Evolutionary conservation across 2,888 invertebrate genomes (phyloP).

Genomic region (Drosophila lutescens): DNA sequence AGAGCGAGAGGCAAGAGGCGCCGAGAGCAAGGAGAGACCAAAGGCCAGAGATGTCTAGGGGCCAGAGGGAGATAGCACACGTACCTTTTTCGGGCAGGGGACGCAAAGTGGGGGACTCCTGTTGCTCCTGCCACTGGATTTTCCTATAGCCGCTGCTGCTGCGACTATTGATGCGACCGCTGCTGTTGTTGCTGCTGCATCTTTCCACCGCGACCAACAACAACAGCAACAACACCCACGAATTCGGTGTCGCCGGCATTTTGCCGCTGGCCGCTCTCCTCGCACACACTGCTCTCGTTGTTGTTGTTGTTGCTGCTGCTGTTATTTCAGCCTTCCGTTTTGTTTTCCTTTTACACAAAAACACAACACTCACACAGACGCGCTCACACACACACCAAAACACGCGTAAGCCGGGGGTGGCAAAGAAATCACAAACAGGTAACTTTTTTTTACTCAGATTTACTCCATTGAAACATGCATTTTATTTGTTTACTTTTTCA

Average conservation of each 20-base stretch:
- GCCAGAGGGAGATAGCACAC: conserved; percentile 52
- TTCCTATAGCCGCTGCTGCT: conserved; percentile 32
- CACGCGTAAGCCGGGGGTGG: conserved; percentile 4
- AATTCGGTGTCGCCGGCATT: conserved; percentile 72
- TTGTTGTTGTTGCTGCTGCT: conserved; percentile 31
- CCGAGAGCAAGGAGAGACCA: not conserved
- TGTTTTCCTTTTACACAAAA: conserved; percentile 33
- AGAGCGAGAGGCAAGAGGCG: conserved; percentile 3
- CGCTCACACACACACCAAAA: conserved; percentile 3
- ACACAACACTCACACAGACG: conserved; percentile 27
- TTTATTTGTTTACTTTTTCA: conserved; percentile 44
- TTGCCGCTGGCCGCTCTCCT: conserved; percentile 59
- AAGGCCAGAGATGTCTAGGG: conserved; percentile 22
- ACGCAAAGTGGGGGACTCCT: conserved; percentile 59
- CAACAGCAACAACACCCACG: conserved; percentile 64
- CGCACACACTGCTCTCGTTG: conserved; percentile 26
- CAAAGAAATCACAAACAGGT: conserved; percentile 33
- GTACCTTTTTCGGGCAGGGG: conserved; percentile 67
- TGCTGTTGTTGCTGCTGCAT: conserved; percentile 36
- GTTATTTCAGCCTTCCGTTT: conserved; percentile 28
- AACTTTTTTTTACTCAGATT: conserved; percentile 33
- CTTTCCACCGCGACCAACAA: conserved; percentile 44
- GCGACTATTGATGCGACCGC: conserved; percentile 44
- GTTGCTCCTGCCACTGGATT: conserved; percentile 46
- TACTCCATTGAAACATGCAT: conserved; percentile 22